A percentile compares a stretch with the other conserved stretches of the same genome.
Evolutionary conservation across 2,797 vertebrate species (phyloP).

Genomic region (Epinephelus coioides): DNA sequence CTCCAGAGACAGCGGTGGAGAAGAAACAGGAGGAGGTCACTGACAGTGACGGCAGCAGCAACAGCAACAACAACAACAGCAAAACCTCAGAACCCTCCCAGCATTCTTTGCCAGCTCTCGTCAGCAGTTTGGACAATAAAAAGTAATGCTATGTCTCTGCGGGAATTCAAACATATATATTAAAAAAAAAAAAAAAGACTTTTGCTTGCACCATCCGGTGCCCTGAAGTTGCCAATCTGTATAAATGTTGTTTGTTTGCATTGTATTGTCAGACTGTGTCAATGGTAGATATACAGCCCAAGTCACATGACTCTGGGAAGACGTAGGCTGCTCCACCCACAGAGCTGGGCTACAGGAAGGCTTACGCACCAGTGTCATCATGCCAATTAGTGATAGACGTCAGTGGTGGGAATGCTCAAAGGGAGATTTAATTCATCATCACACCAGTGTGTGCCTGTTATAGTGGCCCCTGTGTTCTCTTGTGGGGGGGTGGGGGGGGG

Average conservation of each 20-base stretch:
- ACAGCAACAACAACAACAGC: constrained; percentile 86
- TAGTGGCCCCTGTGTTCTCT: constrained; percentile 73
- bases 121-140: constrained; percentile 93
- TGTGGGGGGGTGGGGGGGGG: constrained; percentile 41
- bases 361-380: constrained; percentile 92
- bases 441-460: constrained; percentile 99
- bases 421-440: constrained; percentile 87
- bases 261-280: constrained; percentile 97
- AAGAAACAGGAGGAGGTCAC: constrained; percentile 85
- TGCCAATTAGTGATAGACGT: constrained; percentile 96
- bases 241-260: constrained; percentile 90
- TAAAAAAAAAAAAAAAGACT: constrained; percentile 77
- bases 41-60: constrained; percentile 87
- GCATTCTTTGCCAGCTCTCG: constrained; percentile 91
- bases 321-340: constrained; percentile 64
- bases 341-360: constrained; percentile 79
- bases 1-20: constrained; percentile 82
- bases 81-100: constrained; percentile 91
- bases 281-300: constrained; percentile 90
- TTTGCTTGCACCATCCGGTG: constrained; percentile 92
- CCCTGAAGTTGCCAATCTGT: constrained; percentile 99
- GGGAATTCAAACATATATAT: constrained; percentile 82
- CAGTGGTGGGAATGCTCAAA: constrained; percentile 87
- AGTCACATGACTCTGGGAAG: constrained; percentile 90
- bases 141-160: constrained; percentile 88